Evolutionary conservation across 2,888 invertebrate species (phyloP).

Genomic region (Argyra leucocephala): DNA sequence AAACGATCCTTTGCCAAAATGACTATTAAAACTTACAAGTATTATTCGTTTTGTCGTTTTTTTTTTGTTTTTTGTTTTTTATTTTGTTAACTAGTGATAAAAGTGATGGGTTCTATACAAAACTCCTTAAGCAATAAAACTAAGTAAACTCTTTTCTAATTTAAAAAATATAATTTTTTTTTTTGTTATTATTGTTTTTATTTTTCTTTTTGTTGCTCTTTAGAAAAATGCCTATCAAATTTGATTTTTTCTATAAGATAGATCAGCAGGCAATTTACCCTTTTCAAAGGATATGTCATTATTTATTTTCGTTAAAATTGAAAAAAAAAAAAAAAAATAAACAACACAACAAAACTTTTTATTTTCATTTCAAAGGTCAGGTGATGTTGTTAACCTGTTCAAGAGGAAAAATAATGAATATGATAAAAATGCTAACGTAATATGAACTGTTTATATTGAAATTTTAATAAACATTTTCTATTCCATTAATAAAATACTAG

Average conservation of each 20-base stretch:
- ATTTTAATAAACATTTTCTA: too few species aligned
- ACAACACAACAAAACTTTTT: neutral
- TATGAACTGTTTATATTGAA: too few species aligned
- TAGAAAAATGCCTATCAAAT: neutral
- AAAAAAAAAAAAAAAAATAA: neutral
- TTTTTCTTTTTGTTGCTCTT: neutral
- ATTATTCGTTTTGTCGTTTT: too few species aligned
- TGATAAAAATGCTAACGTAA: too few species aligned
- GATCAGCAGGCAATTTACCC: conserved; percentile 4
- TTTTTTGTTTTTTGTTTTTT: too few species aligned
- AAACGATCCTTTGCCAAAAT: too few species aligned
- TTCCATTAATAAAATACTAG: too few species aligned
- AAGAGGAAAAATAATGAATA: neutral
- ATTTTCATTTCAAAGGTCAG: neutral
- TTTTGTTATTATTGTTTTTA: neutral
- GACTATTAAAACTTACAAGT: too few species aligned
- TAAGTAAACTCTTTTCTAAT: neutral
- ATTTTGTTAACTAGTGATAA: too few species aligned
- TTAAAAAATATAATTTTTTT: neutral
- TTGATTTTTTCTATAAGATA: neutral
- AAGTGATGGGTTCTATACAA: neutral
- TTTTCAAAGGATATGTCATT: conserved; percentile 2
- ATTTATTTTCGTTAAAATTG: neutral
- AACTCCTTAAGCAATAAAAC: neutral
- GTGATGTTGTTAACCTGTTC: neutral